Evolutionary conservation across 1,140 invertebrate genomes (phyloP).

Genomic region (Popillia japonica): DNA sequence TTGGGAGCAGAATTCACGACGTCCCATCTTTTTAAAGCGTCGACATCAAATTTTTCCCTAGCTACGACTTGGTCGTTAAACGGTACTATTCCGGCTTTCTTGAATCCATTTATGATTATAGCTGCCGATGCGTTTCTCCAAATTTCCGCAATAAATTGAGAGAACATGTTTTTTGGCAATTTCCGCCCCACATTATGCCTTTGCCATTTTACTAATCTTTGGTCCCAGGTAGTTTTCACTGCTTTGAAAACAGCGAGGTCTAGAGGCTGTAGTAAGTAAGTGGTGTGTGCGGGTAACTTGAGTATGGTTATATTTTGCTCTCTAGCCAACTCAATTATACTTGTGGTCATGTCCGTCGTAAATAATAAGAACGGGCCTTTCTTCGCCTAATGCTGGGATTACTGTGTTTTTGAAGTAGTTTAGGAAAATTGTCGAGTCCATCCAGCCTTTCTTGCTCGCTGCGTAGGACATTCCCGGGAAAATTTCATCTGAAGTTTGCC

Average conservation of each 20-base stretch:
- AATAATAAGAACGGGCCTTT: conserved; percentile 53
- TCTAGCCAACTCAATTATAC: conserved; percentile 53
- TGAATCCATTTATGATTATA: conserved; percentile 37
- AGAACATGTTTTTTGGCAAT: conserved; percentile 38
- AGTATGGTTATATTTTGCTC: conserved; percentile 51
- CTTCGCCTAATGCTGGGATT: conserved; percentile 45
- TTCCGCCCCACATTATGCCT: conserved; percentile 28
- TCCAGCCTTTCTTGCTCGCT: conserved; percentile 31
- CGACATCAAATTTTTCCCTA: conserved; percentile 30
- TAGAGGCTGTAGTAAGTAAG: conserved; percentile 56
- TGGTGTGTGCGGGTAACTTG: conserved; percentile 56
- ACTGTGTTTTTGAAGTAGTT: conserved; percentile 35
- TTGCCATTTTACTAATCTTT: conserved; percentile 38
- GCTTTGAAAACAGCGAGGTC: conserved; percentile 50
- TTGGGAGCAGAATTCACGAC: not conserved
- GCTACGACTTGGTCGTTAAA: conserved; percentile 36
- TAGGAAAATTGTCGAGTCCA: conserved; percentile 28
- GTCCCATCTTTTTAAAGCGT: conserved; percentile 38
- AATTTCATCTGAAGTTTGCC: conserved; percentile 9
- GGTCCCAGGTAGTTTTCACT: conserved; percentile 44
- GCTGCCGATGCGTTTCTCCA: not conserved
- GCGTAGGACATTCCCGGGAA: conserved; percentile 31
- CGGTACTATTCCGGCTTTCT: conserved; percentile 35
- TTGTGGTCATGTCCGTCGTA: conserved; percentile 56
- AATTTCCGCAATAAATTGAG: conserved; percentile 12